phyloP scores from a whole-genome alignment of 1,140 invertebrate species.

The Leptoteleia sp. region DNA sequence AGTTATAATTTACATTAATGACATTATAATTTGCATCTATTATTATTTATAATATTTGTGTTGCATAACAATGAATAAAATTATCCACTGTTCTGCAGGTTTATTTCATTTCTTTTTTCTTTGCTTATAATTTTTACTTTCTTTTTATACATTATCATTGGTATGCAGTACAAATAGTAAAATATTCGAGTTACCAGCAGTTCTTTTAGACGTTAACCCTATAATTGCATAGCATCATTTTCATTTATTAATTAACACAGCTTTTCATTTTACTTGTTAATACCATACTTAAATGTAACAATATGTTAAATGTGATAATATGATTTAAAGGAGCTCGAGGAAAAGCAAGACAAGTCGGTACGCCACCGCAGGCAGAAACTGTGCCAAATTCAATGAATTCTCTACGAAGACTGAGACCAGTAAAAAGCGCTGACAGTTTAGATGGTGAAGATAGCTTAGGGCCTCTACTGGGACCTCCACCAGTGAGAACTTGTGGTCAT shows the following conservation, averaged over 20 bases:
- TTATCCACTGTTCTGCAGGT: too few species aligned
- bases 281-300: neutral
- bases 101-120: too few species aligned
- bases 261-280: too few species aligned
- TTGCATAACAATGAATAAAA: too few species aligned
- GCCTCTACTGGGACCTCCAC: conserved; percentile 78
- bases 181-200: conserved; percentile 40
- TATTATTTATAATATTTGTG: too few species aligned
- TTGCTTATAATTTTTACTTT: too few species aligned
- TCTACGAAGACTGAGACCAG: conserved; percentile 83
- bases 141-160: too few species aligned
- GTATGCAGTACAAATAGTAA: neutral
- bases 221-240: neutral
- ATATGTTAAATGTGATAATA: conserved; percentile 1
- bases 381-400: conserved; percentile 77
- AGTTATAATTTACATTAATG: too few species aligned
- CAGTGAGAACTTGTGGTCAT: conserved; percentile 81
- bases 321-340: conserved; percentile 79
- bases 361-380: conserved; percentile 76
- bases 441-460: conserved; percentile 79
- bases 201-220: neutral
- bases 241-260: conserved; percentile 9
- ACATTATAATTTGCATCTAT: too few species aligned
- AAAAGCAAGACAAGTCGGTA: conserved; percentile 84
- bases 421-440: conserved; percentile 87